Evolutionary conservation across 2,888 invertebrate species (phyloP).

Genomic region (Lycophotia porphyrea): DNA sequence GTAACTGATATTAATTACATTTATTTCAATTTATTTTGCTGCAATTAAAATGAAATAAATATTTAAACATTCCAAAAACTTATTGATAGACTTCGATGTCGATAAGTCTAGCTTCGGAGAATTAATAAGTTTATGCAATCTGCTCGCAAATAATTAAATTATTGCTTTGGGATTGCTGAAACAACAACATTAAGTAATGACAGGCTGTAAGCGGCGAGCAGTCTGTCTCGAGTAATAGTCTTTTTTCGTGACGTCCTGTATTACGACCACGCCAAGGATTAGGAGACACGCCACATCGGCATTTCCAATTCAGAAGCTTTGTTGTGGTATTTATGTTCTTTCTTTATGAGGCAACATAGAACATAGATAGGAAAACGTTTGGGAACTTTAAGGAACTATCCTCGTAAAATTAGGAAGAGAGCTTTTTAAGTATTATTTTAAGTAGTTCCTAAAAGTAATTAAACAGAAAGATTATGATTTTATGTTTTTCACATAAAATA

Average conservation of each 20-base stretch:
- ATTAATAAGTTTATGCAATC: constrained; percentile 25
- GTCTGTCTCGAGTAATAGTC: constrained; percentile 74
- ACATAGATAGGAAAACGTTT: constrained; percentile 15
- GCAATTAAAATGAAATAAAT: background rate
- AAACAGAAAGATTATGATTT: background rate
- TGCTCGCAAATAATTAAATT: constrained; percentile 33
- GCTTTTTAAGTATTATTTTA: background rate
- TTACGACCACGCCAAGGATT: constrained; percentile 75
- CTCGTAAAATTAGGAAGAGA: constrained; percentile 6
- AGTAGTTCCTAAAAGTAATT: background rate
- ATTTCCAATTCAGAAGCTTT: constrained; percentile 70
- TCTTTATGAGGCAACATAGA: constrained; percentile 28
- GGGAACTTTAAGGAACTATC: background rate
- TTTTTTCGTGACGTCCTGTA: constrained; percentile 79
- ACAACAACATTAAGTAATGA: constrained; percentile 78
- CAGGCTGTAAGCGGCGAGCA: constrained; percentile 73
- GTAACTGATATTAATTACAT: background rate
- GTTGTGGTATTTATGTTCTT: constrained; percentile 62
- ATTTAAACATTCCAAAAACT: background rate
- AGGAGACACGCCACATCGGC: constrained; percentile 74
- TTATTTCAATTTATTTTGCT: constrained; percentile 9
- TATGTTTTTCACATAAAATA: constrained; percentile 7
- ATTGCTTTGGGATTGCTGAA: constrained; percentile 54
- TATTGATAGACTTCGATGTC: background rate
- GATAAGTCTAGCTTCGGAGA: constrained; percentile 12